These are phyloP conservation scores for Folsomia candida DNA, from an alignment of 2,888 invertebrate species.

Conservation along the genomic window DNA sequence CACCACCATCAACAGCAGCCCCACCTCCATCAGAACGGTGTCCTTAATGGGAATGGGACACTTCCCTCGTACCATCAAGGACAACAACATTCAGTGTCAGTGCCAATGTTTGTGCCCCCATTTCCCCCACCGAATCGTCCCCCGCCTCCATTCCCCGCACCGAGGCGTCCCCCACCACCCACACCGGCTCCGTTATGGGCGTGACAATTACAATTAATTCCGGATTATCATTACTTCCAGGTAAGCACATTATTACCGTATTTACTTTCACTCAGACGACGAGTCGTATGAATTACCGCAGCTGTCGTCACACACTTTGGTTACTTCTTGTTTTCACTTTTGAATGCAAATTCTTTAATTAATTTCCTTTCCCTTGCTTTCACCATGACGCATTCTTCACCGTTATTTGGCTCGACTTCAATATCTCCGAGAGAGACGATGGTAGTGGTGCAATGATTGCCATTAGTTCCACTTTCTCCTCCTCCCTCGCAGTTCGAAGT, in stretches of 20 bases:
- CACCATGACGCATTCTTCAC: not conserved
- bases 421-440: not conserved
- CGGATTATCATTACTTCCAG: slow-evolving; percentile 47
- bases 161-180: slow-evolving; percentile 47
- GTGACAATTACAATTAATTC: slow-evolving; percentile 45
- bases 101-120: slow-evolving; percentile 47
- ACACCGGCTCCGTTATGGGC: slow-evolving; percentile 45
- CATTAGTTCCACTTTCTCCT: not conserved
- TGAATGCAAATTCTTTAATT: slow-evolving; percentile 45
- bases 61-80: slow-evolving; percentile 10
- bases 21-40: slow-evolving; percentile 11
- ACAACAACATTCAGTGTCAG: slow-evolving; percentile 21
- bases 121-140: slow-evolving; percentile 49
- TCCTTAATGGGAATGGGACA: slow-evolving; percentile 22
- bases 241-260: slow-evolving; percentile 17
- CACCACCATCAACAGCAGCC: slow-evolving; percentile 16
- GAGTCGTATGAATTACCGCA: too few relatives aligned
- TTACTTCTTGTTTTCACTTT: slow-evolving; percentile 14
- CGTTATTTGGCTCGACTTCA: not conserved
- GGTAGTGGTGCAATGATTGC: not conserved
- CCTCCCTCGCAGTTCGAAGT: not conserved
- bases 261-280: slow-evolving; percentile 4
- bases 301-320: too few relatives aligned
- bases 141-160: slow-evolving; percentile 49
- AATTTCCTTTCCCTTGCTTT: slow-evolving; percentile 26